These are phyloP conservation scores for Grammomys surdaster DNA, from an alignment of 2,113 vertebrate genomes.

Conservation along the genomic window DNA sequence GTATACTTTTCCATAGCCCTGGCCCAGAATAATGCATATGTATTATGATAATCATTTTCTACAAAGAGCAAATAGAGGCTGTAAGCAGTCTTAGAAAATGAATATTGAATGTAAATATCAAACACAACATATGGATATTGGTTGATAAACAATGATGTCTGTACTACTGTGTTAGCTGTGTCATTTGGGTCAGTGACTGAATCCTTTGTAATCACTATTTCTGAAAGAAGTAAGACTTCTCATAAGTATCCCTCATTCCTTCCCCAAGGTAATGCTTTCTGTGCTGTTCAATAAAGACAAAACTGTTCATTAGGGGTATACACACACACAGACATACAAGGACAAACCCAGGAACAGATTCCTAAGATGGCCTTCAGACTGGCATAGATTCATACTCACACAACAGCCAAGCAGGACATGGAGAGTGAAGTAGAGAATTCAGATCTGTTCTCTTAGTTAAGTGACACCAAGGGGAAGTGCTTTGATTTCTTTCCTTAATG, in stretches of 20 bases:
- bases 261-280: not conserved
- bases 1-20: not conserved
- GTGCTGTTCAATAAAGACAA: not conserved
- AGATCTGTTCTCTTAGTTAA: not conserved
- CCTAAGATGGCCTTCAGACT: not conserved
- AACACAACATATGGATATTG: not conserved
- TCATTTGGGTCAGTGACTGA: not conserved
- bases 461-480: no score
- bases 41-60: not conserved
- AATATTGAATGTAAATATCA: not conserved
- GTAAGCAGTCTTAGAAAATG: not conserved
- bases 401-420: not conserved
- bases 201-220: not conserved
- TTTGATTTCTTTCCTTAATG: not conserved
- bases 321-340: not conserved
- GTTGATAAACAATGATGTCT: not conserved
- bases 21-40: not conserved
- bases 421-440: not conserved
- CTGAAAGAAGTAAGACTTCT: not conserved
- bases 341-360: not conserved
- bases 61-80: not conserved
- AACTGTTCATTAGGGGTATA: not conserved
- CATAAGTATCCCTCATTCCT: not conserved
- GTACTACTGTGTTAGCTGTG: not conserved
- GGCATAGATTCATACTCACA: not conserved